Evolutionary conservation across 2,888 invertebrate genomes (phyloP), one percentile per base, ranked within the genome.

Genomic region (Drosophila niveifrons): DNA sequence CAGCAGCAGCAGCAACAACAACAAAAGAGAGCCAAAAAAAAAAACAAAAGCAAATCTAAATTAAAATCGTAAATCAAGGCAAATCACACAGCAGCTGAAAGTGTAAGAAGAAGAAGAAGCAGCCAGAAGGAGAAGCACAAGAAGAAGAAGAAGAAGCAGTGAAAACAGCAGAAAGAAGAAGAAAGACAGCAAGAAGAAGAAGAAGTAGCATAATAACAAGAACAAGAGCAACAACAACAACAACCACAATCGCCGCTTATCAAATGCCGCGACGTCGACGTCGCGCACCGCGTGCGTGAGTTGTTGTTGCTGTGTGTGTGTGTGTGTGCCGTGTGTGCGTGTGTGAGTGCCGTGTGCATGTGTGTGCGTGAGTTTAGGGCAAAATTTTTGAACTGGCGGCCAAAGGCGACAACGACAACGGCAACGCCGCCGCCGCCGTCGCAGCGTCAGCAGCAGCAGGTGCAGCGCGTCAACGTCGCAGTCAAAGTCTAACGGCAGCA

Each of bases 341-440:
- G n/a, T n/a, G 41, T 53, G 9, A 13, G 10, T 23, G 52, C 15
- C 48, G 48, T 71, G 52, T 59, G 65, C 55, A 70, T 78, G 84
- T 82, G 84, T 82, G 72, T 74, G 80, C 78, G 73, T 74, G 66
- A 65, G 78, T 66, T 63, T 70, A 74, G 9, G 56, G 68, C 63
- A 56, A 86, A 83, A 71, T 56, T 78, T 74, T 88, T 83, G 83
- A 88, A 74, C 83, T 83, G 83, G 83, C 83, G 88, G 88, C 80
- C 83, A 83, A 83, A 75, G 86, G 88, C 86, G 82, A 85, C 83
- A 67, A 64, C 50, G 72, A 23, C 4, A 23, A 4, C 36, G 36
- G 68, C 72, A 66, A 69, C 72, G 82, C 68, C 70, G 78, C 75
- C 76, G 31, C 70, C 72, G 65, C 72, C 72, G 84, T 66, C 69